Evolutionary conservation across 2,797 vertebrate species (phyloP).

Genomic region (Diceros bicornis): DNA sequence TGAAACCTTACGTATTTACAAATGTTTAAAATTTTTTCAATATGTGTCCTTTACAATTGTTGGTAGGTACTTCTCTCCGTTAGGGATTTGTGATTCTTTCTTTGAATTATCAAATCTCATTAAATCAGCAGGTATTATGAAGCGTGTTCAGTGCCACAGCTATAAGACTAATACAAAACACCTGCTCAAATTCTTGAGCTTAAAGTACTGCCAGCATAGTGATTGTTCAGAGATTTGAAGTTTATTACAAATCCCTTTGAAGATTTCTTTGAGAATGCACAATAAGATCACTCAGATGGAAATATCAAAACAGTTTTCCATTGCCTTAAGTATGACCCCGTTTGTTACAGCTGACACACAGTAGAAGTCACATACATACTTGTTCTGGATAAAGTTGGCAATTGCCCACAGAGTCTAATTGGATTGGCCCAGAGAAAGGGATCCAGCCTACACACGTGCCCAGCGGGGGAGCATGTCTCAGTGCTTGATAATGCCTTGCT

Average conservation of each 20-base stretch:
- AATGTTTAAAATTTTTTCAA: constrained; percentile 55
- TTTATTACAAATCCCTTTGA: constrained; percentile 69
- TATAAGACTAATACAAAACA: constrained; percentile 68
- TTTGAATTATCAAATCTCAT: constrained; percentile 46
- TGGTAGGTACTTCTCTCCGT: neutral
- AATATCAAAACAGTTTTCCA: neutral
- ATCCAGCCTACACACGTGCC: neutral
- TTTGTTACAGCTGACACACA: neutral
- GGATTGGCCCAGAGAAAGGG: neutral
- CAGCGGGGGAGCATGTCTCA: neutral
- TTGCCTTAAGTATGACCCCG: neutral
- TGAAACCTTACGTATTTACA: neutral
- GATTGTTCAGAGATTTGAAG: constrained; percentile 30
- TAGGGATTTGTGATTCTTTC: constrained; percentile 38
- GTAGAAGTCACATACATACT: neutral
- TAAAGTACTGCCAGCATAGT: constrained; percentile 21
- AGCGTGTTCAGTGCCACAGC: neutral
- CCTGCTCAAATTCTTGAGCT: constrained; percentile 65
- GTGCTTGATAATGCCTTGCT: neutral
- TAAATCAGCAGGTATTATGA: neutral
- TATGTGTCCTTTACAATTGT: neutral
- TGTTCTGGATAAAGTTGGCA: neutral
- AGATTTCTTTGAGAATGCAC: constrained; percentile 77
- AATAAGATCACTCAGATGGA: constrained; percentile 43
- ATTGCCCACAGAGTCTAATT: neutral